Conservation (phyloP, 2,797 vertebrate genomes). For the Sciurus carolinensis region DNA sequence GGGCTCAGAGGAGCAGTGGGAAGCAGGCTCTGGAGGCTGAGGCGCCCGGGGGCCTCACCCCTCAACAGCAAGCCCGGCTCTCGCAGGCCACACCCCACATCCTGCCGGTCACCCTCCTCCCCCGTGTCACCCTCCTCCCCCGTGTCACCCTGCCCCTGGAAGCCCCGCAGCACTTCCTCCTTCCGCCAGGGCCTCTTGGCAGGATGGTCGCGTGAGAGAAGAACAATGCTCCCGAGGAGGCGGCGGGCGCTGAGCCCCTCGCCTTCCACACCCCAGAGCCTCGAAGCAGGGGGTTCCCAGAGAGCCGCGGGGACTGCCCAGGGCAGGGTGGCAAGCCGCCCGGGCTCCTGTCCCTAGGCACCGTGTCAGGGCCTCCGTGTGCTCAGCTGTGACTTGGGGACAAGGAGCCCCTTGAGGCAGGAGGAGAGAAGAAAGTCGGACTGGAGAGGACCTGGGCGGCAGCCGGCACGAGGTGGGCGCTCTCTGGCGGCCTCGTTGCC, state of each 20-base stretch:
- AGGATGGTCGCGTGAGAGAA: accelerated
- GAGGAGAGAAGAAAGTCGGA: not conserved
- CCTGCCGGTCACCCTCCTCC: not conserved
- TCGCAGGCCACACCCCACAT: not conserved
- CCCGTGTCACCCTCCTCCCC: not conserved
- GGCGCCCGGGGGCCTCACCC: accelerated
- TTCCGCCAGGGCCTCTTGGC: not conserved
- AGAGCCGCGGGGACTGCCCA: too few relatives aligned
- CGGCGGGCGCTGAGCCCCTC: accelerated
- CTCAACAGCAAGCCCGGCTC: not conserved
- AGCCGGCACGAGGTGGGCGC: accelerated
- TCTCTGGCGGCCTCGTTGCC: not conserved
- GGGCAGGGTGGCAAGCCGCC: too few relatives aligned
- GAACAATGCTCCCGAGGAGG: too few relatives aligned
- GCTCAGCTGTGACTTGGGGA: not conserved
- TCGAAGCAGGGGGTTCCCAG: too few relatives aligned
- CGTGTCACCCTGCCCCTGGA: accelerated
- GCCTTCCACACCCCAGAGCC: not conserved
- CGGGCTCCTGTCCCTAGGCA: not conserved
- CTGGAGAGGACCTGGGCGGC: not conserved
- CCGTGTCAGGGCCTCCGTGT: not conserved
- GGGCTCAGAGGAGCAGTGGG: not conserved
- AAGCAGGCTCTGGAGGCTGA: not conserved
- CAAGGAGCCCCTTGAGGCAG: not conserved
- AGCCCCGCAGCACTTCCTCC: not conserved